Base-by-base conservation (phyloP, 2,797 vertebrate genomes). In the Ptychadena robeensis region DNA sequence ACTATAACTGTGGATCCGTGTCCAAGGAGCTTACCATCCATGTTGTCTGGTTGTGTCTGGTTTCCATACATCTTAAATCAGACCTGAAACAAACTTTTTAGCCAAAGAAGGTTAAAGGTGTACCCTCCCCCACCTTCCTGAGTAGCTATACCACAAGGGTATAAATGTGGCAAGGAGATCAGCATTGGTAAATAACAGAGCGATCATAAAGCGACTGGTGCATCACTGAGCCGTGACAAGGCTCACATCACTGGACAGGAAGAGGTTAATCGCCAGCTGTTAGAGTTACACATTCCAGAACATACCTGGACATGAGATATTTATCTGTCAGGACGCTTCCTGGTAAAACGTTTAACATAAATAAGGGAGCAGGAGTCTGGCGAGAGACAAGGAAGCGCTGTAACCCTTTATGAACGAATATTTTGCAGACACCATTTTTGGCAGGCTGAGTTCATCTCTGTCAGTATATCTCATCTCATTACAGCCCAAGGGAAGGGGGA, bases 261-360 rank as follows among this genome's bases (percentile, higher is more conserved):
- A 69, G 64, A 44, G 44, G 76, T 79, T 79, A 79, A n/a, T 15
- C 27, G 27, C 31, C 44, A 57, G 63, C 64, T 35, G 75, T 57
- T 63, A 68, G 4, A 28, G 65, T 71, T 61, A 63, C 53, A 80
- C 78, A 64, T 71, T 71, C 53, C 78, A 80, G 34, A 71, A 37
- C 22, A 44, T 71, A 80, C 78, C 66, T 70, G 66, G 67, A 63
- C 78, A 70, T 59, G 67, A 71, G 57, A 71, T 70, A 80, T 79
- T 70, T 44, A 80, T 80, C 67, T 79, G 64, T 80, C 67, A 63
- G 78, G 78, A 71, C 34, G 35, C 63, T 80, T 80, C 78, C 77
- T 79, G 77, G 77, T 70, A 79, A 40, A 79, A 70, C 77, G 53
- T 28, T 79, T 71, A 80, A 63, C 67, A 71, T 63, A 80, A 80